phyloP scores from a whole-genome alignment of 2,113 vertebrate genomes.

The Myotis brandtii region DNA sequence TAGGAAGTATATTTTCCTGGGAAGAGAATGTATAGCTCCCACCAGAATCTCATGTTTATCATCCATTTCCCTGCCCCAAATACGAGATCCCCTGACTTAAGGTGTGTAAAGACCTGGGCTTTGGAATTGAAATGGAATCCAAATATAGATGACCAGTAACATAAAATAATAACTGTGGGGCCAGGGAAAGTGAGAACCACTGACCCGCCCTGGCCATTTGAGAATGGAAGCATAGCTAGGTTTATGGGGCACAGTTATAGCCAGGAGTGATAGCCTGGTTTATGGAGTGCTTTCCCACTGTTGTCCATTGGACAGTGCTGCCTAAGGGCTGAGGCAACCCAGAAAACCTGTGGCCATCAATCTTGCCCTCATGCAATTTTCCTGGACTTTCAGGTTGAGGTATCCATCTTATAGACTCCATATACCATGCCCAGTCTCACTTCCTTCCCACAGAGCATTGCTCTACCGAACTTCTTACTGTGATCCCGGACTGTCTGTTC shows the following conservation, averaged over 20 bases:
- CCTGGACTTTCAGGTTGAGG: neutral
- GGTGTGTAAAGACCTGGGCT: neutral
- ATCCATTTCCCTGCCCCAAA: neutral
- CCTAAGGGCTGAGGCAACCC: neutral
- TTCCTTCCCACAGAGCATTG: neutral
- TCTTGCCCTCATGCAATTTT: neutral
- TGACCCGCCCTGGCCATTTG: neutral
- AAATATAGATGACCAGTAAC: neutral
- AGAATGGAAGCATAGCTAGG: neutral
- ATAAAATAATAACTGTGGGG: too few species aligned
- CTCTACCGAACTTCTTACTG: neutral
- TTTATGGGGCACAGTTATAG: neutral
- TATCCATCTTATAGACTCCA: neutral
- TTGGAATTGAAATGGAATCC: neutral
- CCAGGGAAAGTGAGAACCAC: neutral
- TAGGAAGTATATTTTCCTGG: neutral
- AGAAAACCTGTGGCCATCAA: neutral
- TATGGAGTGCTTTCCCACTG: neutral
- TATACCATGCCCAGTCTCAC: neutral
- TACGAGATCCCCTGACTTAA: neutral
- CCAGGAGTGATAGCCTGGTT: neutral
- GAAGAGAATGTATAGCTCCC: neutral
- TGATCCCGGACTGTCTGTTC: neutral
- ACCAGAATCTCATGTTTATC: neutral
- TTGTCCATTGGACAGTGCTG: neutral